These are phyloP conservation scores for Hemitrygon akajei DNA, from an alignment of 2,797 vertebrate species.

Conservation along the genomic window DNA sequence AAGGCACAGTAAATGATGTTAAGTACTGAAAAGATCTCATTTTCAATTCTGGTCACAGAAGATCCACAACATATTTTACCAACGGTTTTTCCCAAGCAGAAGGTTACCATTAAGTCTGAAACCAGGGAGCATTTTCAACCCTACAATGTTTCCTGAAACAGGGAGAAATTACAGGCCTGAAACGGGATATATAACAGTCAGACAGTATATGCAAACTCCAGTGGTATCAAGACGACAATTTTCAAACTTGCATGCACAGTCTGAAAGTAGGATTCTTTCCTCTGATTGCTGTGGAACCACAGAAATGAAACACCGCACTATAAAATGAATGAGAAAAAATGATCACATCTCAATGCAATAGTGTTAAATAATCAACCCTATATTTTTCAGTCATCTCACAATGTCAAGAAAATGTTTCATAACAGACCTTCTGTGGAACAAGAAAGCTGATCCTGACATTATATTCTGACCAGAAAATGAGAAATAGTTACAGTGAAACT, in stretches of 20 bases:
- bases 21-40: slow-evolving; percentile 2
- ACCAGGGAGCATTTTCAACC: not conserved
- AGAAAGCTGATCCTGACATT: not conserved
- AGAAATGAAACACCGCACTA: slow-evolving; percentile 11
- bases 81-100: slow-evolving; percentile 13
- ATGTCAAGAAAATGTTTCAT: not conserved
- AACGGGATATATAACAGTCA: not conserved
- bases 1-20: not conserved
- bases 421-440: not conserved
- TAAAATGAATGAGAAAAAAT: slow-evolving; percentile 26
- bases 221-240: not conserved
- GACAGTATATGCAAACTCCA: not conserved
- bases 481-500: not conserved
- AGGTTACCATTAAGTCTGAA: slow-evolving; percentile 3
- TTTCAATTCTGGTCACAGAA: slow-evolving; percentile 25
- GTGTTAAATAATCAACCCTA: not conserved
- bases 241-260: not conserved
- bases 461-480: not conserved
- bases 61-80: not conserved
- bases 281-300: not conserved
- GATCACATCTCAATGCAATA: not conserved
- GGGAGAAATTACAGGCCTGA: slow-evolving; percentile 29
- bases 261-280: not conserved
- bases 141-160: not conserved
- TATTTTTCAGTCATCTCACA: not conserved